phyloP scores from a whole-genome alignment of 2,888 invertebrate genomes.

The Oscheius myriophilus region DNA sequence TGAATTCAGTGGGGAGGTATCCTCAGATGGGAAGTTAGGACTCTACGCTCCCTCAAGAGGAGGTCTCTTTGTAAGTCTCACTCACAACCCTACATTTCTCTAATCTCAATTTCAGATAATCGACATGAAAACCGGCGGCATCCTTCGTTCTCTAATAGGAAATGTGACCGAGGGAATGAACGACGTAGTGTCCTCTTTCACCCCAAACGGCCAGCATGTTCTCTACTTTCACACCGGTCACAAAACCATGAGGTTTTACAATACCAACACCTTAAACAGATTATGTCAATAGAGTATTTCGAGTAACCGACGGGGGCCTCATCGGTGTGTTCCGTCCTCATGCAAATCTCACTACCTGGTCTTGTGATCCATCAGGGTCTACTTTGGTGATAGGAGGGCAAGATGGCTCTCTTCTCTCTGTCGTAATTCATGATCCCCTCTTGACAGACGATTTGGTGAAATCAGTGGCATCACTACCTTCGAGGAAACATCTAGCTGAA shows the following conservation, averaged over 20 bases:
- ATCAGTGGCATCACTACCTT: constrained; percentile 54
- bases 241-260: constrained; percentile 82
- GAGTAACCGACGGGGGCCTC: constrained; percentile 86
- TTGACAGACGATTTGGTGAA: constrained; percentile 41
- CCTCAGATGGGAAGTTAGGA: constrained; percentile 81
- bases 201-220: constrained; percentile 91
- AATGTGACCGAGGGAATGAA: constrained; percentile 92
- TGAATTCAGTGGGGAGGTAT: constrained; percentile 56
- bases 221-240: constrained; percentile 95
- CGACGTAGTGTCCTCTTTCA: constrained; percentile 92
- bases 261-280: background rate
- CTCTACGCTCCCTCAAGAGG: constrained; percentile 90
- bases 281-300: constrained; percentile 78
- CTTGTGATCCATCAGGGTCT: constrained; percentile 55
- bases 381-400: constrained; percentile 62
- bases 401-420: constrained; percentile 62
- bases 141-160: constrained; percentile 88
- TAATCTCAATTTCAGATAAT: constrained; percentile 74
- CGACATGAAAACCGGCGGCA: constrained; percentile 88
- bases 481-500: constrained; percentile 61
- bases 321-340: constrained; percentile 85
- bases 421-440: constrained; percentile 53
- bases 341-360: constrained; percentile 64
- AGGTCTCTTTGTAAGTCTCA: constrained; percentile 79
- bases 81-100: background rate